phyloP scores from a whole-genome alignment of 2,113 vertebrate genomes.

The Acanthisitta chloris region DNA sequence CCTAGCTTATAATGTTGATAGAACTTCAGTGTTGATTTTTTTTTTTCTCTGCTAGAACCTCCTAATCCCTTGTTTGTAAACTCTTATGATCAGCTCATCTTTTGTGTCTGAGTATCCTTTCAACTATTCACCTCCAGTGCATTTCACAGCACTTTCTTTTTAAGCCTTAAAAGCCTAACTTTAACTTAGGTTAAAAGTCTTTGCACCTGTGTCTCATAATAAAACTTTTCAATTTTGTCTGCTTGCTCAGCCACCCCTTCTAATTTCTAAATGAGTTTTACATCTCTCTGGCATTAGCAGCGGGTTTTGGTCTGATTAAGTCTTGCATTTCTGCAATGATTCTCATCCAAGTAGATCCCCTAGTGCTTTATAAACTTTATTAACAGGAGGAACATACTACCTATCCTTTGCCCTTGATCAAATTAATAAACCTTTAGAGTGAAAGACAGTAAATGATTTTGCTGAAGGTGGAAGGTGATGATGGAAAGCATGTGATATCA shows the following conservation, averaged over 20 bases:
- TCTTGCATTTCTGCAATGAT: conserved; percentile 48
- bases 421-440: conserved; percentile 43
- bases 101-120: neutral
- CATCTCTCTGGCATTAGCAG: conserved; percentile 47
- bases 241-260: conserved; percentile 53
- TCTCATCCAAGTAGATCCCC: conserved; percentile 45
- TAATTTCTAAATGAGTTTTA: conserved; percentile 58
- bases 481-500: neutral
- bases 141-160: neutral
- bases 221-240: conserved; percentile 31
- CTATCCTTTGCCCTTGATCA: conserved; percentile 24
- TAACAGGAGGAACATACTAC: conserved; percentile 17
- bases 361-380: conserved; percentile 55
- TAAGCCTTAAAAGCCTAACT: neutral
- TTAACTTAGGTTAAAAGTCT: conserved; percentile 1
- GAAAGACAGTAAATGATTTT: conserved; percentile 28
- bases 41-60: neutral
- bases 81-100: neutral
- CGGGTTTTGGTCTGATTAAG: conserved; percentile 41
- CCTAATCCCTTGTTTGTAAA: neutral
- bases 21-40: neutral
- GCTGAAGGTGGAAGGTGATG: neutral
- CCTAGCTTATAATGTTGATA: neutral
- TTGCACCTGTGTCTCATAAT: neutral
- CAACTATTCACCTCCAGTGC: neutral